These are phyloP conservation scores for Agapetus fuscipes DNA, from an alignment of 2,888 invertebrate species.

Conservation along the genomic window DNA sequence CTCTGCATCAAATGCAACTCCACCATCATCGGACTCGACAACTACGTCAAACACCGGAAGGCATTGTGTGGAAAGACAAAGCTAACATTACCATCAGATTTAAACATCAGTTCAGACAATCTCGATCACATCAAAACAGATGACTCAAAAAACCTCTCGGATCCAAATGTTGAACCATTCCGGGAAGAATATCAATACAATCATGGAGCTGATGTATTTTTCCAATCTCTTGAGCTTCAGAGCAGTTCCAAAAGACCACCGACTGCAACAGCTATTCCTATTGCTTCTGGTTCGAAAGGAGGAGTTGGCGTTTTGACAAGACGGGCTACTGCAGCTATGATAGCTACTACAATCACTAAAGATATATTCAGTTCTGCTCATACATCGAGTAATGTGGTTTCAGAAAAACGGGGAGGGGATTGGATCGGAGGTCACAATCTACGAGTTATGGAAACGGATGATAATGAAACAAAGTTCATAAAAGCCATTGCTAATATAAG, in stretches of 20 bases:
- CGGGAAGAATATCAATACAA: conserved; percentile 44
- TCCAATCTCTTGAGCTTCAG: conserved; percentile 71
- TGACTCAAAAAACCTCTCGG: conserved; percentile 24
- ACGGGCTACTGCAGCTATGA: conserved; percentile 33
- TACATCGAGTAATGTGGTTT: conserved; percentile 6
- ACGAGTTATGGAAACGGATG: conserved; percentile 44
- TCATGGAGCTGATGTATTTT: conserved; percentile 76
- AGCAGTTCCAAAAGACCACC: conserved; percentile 57
- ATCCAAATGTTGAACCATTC: conserved; percentile 20
- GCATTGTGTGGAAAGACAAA: conserved; percentile 48
- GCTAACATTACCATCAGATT: conserved; percentile 3
- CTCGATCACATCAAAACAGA: conserved; percentile 33
- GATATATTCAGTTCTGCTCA: conserved; percentile 1
- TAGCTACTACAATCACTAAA: conserved; percentile 25
- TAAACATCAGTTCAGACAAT: conserved; percentile 28
- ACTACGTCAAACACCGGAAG: conserved; percentile 78
- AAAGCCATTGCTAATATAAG: conserved; percentile 57
- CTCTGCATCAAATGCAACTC: conserved; percentile 79
- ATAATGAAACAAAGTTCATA: conserved; percentile 51
- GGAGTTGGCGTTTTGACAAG: conserved; percentile 34
- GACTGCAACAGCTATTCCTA: conserved; percentile 37
- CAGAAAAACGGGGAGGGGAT: conserved; percentile 42
- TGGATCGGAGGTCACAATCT: conserved; percentile 53
- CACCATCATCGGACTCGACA: conserved; percentile 75
- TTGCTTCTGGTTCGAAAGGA: conserved; percentile 26